These are phyloP conservation scores for Pseudomyrmex concolor DNA, from an alignment of 1,140 invertebrate species.

Conservation along the genomic window DNA sequence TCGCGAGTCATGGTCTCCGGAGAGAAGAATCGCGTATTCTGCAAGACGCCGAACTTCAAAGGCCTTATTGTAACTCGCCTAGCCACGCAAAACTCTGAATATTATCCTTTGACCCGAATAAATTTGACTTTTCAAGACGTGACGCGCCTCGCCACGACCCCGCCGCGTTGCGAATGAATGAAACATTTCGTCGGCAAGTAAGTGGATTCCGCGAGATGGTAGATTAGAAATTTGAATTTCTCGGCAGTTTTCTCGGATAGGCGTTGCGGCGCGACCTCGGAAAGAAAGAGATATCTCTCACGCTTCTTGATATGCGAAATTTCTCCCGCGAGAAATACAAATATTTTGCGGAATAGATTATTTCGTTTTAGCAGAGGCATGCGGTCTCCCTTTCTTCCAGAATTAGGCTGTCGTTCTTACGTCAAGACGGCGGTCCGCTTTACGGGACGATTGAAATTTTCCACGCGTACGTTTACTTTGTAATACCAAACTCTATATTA, in stretches of 20 bases:
- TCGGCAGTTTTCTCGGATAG: slow-evolving; percentile 34
- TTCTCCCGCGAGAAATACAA: slow-evolving; percentile 43
- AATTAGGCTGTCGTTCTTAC: slow-evolving; percentile 31
- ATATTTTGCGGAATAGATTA: slow-evolving; percentile 41
- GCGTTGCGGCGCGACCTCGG: neutral
- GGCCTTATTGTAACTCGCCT: neutral
- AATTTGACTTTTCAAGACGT: slow-evolving; percentile 47
- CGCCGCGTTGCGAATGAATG: slow-evolving; percentile 55
- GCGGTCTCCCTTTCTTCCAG: neutral
- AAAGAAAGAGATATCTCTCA: neutral
- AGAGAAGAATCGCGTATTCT: neutral
- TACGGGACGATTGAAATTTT: slow-evolving; percentile 9
- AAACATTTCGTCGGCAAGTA: slow-evolving; percentile 62
- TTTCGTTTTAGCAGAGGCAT: neutral
- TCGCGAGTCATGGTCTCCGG: neutral
- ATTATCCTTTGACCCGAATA: slow-evolving; percentile 45
- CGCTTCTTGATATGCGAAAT: slow-evolving; percentile 41
- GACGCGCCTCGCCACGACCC: neutral
- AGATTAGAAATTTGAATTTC: slow-evolving; percentile 71
- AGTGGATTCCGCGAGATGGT: slow-evolving; percentile 39
- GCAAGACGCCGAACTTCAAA: slow-evolving; percentile 9
- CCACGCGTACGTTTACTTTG: neutral
- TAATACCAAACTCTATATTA: neutral
- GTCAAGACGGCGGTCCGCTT: neutral
- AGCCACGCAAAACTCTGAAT: slow-evolving; percentile 32